phyloP scores from a whole-genome alignment of 1,140 invertebrate genomes.

The Atta colombica region DNA sequence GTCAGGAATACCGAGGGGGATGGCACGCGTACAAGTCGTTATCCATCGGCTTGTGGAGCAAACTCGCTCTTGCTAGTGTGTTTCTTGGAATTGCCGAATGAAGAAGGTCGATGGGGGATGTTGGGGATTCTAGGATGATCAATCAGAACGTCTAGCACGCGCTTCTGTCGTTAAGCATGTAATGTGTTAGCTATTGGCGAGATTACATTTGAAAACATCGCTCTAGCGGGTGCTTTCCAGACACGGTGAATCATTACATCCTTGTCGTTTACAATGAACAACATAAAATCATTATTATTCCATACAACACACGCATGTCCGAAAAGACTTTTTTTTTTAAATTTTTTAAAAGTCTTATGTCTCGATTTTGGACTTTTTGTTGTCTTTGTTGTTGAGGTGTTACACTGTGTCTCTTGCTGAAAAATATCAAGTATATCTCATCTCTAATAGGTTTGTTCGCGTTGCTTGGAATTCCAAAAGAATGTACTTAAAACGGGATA shows the following conservation, averaged over 20 bases:
- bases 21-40: slow-evolving; percentile 81
- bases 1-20: slow-evolving; percentile 70
- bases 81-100: slow-evolving; percentile 37
- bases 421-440: background rate
- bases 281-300: too few relatives aligned
- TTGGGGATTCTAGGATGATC: slow-evolving; percentile 74
- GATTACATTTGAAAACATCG: slow-evolving; percentile 15
- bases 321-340: too few relatives aligned
- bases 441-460: too few relatives aligned
- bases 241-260: too few relatives aligned
- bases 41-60: slow-evolving; percentile 71
- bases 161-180: slow-evolving; percentile 45
- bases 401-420: too few relatives aligned
- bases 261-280: too few relatives aligned
- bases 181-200: background rate
- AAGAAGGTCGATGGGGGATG: slow-evolving; percentile 45
- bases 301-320: too few relatives aligned
- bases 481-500: too few relatives aligned
- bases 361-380: too few relatives aligned
- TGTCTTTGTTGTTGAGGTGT: too few relatives aligned
- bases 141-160: slow-evolving; percentile 73
- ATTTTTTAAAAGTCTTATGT: too few relatives aligned
- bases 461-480: too few relatives aligned
- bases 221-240: background rate
- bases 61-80: slow-evolving; percentile 35